phyloP scores from a whole-genome alignment of 2,113 vertebrate genomes.

The Brienomyrus brachyistius region DNA sequence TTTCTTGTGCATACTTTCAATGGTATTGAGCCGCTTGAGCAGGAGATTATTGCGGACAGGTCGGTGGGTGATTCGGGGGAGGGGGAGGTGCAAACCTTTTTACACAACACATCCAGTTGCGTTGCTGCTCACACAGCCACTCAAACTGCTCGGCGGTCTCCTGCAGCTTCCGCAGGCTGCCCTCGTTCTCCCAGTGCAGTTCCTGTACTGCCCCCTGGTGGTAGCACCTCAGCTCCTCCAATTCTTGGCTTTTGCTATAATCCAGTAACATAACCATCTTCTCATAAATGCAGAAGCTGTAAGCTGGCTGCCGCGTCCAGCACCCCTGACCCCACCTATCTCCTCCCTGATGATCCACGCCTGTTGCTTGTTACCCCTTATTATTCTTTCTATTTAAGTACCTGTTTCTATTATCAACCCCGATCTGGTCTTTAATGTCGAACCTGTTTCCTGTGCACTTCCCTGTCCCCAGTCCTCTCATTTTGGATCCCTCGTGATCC shows the following conservation, averaged over 20 bases:
- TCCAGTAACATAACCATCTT: not conserved
- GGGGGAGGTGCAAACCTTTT: constrained; percentile 44
- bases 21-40: not conserved
- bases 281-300: not conserved
- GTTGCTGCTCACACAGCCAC: constrained; percentile 61
- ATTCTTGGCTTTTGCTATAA: not conserved
- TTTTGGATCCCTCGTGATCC: not conserved
- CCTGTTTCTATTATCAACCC: not conserved
- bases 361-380: not conserved
- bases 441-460: not conserved
- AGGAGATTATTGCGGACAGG: not conserved
- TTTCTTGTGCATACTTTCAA: not conserved
- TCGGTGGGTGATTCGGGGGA: not conserved
- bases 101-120: constrained; percentile 55
- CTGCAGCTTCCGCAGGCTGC: constrained; percentile 52
- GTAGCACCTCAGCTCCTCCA: constrained; percentile 19
- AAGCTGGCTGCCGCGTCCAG: not conserved
- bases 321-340: too few species aligned
- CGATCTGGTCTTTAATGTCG: not conserved
- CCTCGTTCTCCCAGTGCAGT: constrained; percentile 43
- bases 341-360: not conserved
- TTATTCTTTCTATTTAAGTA: not conserved
- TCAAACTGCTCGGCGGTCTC: constrained; percentile 59
- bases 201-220: constrained; percentile 30
- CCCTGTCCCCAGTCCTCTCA: not conserved